Conservation (phyloP, 2,888 invertebrate species). For the Ypsolopha sequella region DNA sequence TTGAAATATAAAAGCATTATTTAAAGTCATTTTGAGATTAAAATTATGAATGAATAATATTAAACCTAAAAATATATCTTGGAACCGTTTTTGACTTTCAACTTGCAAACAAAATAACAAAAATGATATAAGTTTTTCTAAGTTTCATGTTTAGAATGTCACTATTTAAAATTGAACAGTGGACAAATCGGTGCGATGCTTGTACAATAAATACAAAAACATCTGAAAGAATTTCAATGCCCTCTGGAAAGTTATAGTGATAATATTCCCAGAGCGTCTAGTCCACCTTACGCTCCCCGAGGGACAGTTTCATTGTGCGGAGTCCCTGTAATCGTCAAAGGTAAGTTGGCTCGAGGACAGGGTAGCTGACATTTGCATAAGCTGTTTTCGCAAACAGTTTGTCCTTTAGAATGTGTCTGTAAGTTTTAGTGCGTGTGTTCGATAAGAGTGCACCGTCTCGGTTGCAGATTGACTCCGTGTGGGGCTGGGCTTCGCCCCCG, state of each 20-base stretch:
- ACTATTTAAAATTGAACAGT: conserved; percentile 35
- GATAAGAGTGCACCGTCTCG: conserved; percentile 27
- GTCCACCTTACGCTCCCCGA: conserved; percentile 35
- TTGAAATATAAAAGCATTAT: too few relatives aligned
- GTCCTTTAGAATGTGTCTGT: not conserved
- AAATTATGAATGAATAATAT: too few relatives aligned
- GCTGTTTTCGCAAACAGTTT: conserved; percentile 20
- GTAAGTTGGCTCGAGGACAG: conserved; percentile 34
- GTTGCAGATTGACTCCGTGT: conserved; percentile 92
- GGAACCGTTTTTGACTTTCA: too few relatives aligned
- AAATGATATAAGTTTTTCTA: too few relatives aligned
- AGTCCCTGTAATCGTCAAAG: conserved; percentile 53
- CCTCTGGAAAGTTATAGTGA: conserved; percentile 32
- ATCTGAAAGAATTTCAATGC: conserved; percentile 50
- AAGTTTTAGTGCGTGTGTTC: conserved; percentile 12
- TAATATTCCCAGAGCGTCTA: conserved; percentile 30
- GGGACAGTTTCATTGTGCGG: conserved; percentile 33
- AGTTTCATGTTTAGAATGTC: conserved; percentile 19
- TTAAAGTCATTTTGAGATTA: too few relatives aligned
- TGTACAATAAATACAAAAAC: conserved; percentile 55
- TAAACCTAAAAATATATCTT: too few relatives aligned
- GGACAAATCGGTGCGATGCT: conserved; percentile 35
- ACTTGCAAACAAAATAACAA: too few relatives aligned
- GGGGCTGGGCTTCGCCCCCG: conserved; percentile 95
- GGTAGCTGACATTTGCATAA: conserved; percentile 42